Base-by-base conservation (phyloP, 2,797 vertebrate species). In the Enteromius anoplus region DNA sequence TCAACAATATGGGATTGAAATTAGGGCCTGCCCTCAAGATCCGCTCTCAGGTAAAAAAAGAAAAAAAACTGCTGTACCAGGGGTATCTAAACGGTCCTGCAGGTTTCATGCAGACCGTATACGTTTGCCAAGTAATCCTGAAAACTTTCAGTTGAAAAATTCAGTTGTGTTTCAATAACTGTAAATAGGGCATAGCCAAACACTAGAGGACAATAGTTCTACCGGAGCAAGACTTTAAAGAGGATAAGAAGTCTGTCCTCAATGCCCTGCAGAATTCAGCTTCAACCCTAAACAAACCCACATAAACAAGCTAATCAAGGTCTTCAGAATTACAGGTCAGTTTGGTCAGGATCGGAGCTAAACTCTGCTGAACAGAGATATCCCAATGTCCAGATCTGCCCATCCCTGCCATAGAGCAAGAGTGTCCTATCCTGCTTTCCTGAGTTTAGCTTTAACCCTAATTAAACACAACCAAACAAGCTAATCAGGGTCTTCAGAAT, bases 1-100 rank as follows among this genome's bases (percentile, higher is more conserved):
- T 99, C 86, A 97, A 93, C 93, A 98, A 96, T 90, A 97, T 99
- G 98, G 97, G 97, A 88, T 94, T 99, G 86, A 99, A 98, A 90
- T 93, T 99, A 42, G 98, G 98, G 12, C 98, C 98, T 0, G 97
- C 98, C 0, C 96, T 99, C 88, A 99, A 99, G 95, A 99, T 99
- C 80, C 93, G 96, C 89, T 96, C 97, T 88, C 98, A 99, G 96
- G 98, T 99, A 96, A 62, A 40, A 15, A 58, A 12, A 37, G 21
- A 1, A 71, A 45, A 37, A 42, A 2, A 8, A 21, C 64, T 53
- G 51, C 45, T 40, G 14, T 19, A 69, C 7, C 14, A 37, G 7
- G 12, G 21, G 21, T 58, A n/a, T 62, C 15, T 29, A 29, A 64
- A 53, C 11, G 19, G 21, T 73, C 47, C 6, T 75, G 32, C 51